A percentile compares a stretch with the other conserved stretches of the same genome.
These are phyloP conservation scores for Triops cancriformis DNA, from an alignment of 1,140 invertebrate genomes.

Conservation along the genomic window DNA sequence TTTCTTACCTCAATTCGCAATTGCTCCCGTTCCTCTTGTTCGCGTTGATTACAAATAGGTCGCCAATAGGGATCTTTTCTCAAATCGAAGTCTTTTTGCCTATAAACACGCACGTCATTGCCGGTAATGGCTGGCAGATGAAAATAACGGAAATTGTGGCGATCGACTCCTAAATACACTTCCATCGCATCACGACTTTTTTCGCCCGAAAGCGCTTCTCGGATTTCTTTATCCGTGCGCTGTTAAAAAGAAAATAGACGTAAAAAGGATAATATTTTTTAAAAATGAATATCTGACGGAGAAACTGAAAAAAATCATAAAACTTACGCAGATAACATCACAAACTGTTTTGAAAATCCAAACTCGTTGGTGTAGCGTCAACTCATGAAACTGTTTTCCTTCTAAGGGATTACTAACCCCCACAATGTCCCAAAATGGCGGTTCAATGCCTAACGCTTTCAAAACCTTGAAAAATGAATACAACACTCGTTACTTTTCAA, in stretches of 20 bases:
- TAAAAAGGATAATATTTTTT: not conserved
- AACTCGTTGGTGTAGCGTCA: slow-evolving; percentile 47
- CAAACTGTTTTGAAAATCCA: slow-evolving; percentile 53
- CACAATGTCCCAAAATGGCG: slow-evolving; percentile 46
- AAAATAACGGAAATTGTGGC: slow-evolving; percentile 47
- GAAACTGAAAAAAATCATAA: not conserved
- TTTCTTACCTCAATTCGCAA: slow-evolving; percentile 20
- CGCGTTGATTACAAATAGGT: slow-evolving; percentile 12
- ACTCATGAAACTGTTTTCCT: slow-evolving; percentile 47
- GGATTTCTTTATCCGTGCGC: slow-evolving; percentile 41
- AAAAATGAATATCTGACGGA: too few relatives aligned
- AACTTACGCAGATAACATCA: slow-evolving; percentile 48
- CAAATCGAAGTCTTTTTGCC: slow-evolving; percentile 35
- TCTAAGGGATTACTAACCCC: slow-evolving; percentile 44
- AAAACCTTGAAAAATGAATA: slow-evolving; percentile 41
- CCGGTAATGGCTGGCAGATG: slow-evolving; percentile 53
- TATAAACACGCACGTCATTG: slow-evolving; percentile 49
- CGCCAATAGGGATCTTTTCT: slow-evolving; percentile 24
- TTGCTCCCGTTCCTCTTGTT: slow-evolving; percentile 16
- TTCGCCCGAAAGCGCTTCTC: slow-evolving; percentile 40
- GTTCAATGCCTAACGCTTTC: slow-evolving; percentile 46
- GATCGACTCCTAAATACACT: slow-evolving; percentile 45
- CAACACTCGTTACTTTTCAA: slow-evolving; percentile 24
- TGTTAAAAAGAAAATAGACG: slow-evolving; percentile 30
- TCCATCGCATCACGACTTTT: slow-evolving; percentile 39